A percentile compares a stretch with the other conserved stretches of the same genome.
These are phyloP conservation scores for Hydrotaea diabolus DNA, from an alignment of 2,888 invertebrate species.

Conservation along the genomic window DNA sequence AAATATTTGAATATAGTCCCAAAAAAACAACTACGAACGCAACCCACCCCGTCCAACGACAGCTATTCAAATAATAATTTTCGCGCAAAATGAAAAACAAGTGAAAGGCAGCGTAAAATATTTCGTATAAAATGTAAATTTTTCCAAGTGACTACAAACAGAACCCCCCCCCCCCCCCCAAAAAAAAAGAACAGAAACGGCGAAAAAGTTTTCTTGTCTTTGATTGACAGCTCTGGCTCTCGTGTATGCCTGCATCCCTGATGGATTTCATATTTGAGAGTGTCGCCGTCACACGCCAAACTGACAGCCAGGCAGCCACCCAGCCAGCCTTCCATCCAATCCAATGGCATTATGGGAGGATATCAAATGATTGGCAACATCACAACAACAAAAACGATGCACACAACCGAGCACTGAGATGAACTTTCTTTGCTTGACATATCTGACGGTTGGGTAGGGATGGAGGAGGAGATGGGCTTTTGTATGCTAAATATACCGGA, in stretches of 20 bases:
- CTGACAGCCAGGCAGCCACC: constrained; percentile 69
- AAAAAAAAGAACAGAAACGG: constrained; percentile 8
- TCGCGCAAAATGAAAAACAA: constrained; percentile 36
- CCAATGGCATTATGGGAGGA: constrained; percentile 52
- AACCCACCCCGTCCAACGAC: not conserved
- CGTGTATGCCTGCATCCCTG: constrained; percentile 77
- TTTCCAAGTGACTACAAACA: constrained; percentile 68
- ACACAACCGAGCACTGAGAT: constrained; percentile 38
- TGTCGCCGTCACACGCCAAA: constrained; percentile 70
- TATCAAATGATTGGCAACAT: constrained; percentile 57
- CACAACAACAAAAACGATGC: constrained; percentile 34
- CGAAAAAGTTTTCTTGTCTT: constrained; percentile 77
- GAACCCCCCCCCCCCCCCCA: not conserved
- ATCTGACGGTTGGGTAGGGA: too few species aligned
- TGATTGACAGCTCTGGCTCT: constrained; percentile 79
- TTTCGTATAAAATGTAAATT: constrained; percentile 74
- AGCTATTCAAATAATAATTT: constrained; percentile 55
- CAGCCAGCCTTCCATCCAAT: constrained; percentile 35
- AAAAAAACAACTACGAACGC: constrained; percentile 45
- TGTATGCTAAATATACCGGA: not conserved
- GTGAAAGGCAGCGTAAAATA: constrained; percentile 70
- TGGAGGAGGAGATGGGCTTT: not conserved
- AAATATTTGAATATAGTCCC: constrained; percentile 31
- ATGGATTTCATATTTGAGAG: constrained; percentile 79
- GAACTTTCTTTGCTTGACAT: constrained; percentile 31